These are phyloP conservation scores for Sebastes cheni DNA, from an alignment of 2,797 vertebrate genomes.

Conservation along the genomic window DNA sequence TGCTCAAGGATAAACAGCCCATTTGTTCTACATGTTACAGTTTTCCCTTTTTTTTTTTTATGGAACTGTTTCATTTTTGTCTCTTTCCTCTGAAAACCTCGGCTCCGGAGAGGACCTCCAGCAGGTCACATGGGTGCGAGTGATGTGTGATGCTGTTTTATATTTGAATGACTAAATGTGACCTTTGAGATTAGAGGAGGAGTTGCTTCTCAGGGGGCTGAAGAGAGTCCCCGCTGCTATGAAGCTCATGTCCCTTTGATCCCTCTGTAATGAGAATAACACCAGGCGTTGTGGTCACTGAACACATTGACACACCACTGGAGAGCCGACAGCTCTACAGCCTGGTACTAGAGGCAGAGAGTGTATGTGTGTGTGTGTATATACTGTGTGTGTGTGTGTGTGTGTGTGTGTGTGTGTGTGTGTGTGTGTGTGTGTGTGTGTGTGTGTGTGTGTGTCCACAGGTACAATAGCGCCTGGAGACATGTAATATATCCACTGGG, in stretches of 20 bases:
- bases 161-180: constrained; percentile 82
- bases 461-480: constrained; percentile 55
- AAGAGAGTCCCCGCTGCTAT: constrained; percentile 76
- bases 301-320: constrained; percentile 76
- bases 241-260: constrained; percentile 82
- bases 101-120: constrained; percentile 27
- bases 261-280: constrained; percentile 79
- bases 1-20: not conserved
- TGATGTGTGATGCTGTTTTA: constrained; percentile 75
- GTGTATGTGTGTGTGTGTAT: constrained; percentile 27
- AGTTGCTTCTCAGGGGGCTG: constrained; percentile 71
- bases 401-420: constrained; percentile 33
- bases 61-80: not conserved
- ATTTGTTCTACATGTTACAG: not conserved
- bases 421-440: constrained; percentile 38
- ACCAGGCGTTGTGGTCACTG: constrained; percentile 78
- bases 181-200: constrained; percentile 82
- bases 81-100: constrained; percentile 17
- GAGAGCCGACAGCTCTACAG: constrained; percentile 64
- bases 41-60: not conserved
- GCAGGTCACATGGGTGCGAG: constrained; percentile 41
- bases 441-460: constrained; percentile 41
- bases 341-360: constrained; percentile 34
- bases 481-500: constrained; percentile 56
- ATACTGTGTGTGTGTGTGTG: constrained; percentile 28